A percentile compares a stretch with the other conserved stretches of the same genome.
Evolutionary conservation across 1,140 invertebrate species (phyloP).

Genomic region (Brachystomella parvula): DNA sequence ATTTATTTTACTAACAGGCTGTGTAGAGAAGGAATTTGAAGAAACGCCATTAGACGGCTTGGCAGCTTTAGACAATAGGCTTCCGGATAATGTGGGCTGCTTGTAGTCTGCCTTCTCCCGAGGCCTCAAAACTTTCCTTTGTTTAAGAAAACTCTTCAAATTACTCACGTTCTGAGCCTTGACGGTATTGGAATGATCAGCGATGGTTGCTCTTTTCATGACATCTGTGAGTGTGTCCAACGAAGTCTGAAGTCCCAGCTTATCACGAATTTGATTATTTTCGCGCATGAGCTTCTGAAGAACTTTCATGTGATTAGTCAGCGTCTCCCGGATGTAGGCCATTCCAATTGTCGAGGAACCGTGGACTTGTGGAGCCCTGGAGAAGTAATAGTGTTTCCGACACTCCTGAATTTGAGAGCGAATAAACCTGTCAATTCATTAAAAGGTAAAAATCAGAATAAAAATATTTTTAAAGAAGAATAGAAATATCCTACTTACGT

Average conservation of each 20-base stretch:
- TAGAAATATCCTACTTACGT: not conserved
- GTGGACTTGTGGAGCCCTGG: not conserved
- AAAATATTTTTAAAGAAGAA: not conserved
- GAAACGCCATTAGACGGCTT: no score
- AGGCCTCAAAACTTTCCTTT: not conserved
- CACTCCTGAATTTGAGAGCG: slow-evolving; percentile 6
- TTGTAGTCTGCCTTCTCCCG: not conserved
- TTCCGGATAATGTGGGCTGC: no score
- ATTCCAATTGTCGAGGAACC: not conserved
- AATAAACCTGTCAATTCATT: not conserved
- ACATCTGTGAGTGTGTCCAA: not conserved
- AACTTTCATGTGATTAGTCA: not conserved
- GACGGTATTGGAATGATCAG: not conserved
- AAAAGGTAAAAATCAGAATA: not conserved
- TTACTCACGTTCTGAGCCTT: not conserved
- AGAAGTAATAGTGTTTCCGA: slow-evolving; percentile 1
- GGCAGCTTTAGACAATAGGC: no score
- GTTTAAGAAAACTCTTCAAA: slow-evolving; percentile 3
- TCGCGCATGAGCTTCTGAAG: not conserved
- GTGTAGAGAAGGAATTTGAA: not conserved
- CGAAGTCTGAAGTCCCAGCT: not conserved
- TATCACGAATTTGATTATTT: not conserved
- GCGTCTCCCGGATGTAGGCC: not conserved
- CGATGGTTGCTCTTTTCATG: not conserved
- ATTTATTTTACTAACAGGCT: not conserved